These are phyloP conservation scores for Drosophila pandora DNA, from an alignment of 1,140 invertebrate species.

Conservation along the genomic window DNA sequence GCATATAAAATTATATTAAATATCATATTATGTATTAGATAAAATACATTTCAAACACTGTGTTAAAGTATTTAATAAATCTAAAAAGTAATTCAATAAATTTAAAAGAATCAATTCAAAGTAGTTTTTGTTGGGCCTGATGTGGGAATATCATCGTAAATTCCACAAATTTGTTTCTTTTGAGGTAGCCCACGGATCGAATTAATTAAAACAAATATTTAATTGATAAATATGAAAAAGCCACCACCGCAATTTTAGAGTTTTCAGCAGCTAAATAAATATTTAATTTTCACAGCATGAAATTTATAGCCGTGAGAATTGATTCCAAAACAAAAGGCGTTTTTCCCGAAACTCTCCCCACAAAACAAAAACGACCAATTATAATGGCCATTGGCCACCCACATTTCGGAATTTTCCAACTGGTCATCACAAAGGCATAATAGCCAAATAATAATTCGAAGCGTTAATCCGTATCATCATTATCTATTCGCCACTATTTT, in stretches of 20 bases:
- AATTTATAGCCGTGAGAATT: conserved; percentile 50
- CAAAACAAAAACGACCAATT: conserved; percentile 16
- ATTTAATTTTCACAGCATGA: conserved; percentile 40
- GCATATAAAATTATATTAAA: conserved; percentile 54
- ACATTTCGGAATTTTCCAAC: conserved; percentile 42
- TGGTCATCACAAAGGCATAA: conserved; percentile 35
- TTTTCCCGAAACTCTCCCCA: neutral
- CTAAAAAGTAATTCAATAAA: conserved; percentile 59
- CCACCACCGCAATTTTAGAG: neutral
- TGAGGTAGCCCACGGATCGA: no score
- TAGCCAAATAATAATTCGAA: conserved; percentile 57
- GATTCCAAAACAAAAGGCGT: conserved; percentile 17
- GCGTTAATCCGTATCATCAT: conserved; percentile 74
- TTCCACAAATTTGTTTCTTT: conserved; percentile 10
- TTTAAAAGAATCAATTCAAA: conserved; percentile 49
- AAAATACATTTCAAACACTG: conserved; percentile 79
- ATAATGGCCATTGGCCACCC: conserved; percentile 51
- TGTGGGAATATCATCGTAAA: no score
- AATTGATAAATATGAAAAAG: neutral
- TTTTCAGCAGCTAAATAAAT: conserved; percentile 28
- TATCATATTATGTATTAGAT: conserved; percentile 73
- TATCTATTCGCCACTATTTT: conserved; percentile 71
- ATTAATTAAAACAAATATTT: conserved; percentile 26
- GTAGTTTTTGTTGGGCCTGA: neutral
- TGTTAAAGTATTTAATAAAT: conserved; percentile 83